These are phyloP conservation scores for Hylaeus volcanicus DNA, from an alignment of 1,140 invertebrate species.

Conservation along the genomic window DNA sequence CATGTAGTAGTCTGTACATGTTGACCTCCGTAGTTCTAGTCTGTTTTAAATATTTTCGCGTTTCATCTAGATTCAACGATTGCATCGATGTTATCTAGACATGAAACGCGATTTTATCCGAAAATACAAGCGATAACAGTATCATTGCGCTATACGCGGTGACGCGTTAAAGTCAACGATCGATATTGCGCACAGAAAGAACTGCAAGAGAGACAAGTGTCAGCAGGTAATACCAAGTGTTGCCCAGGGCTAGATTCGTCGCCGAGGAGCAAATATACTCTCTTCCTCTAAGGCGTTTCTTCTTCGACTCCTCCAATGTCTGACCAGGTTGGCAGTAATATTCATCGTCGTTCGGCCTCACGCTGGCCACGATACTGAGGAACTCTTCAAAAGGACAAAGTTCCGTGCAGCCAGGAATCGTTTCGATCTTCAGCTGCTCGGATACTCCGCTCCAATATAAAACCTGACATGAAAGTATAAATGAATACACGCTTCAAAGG, in stretches of 20 bases:
- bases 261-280: constrained; percentile 30
- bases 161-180: not conserved
- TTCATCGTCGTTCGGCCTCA: constrained; percentile 71
- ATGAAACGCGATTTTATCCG: not conserved
- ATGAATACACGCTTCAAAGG: not conserved
- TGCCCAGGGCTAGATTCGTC: not conserved
- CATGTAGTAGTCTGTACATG: too few relatives aligned
- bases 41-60: not conserved
- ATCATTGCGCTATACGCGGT: not conserved
- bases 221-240: constrained; percentile 6
- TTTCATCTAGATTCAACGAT: not conserved
- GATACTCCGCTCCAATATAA: constrained; percentile 71
- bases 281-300: not conserved
- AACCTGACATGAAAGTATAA: constrained; percentile 56
- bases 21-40: too few relatives aligned
- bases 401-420: constrained; percentile 71
- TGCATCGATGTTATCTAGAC: not conserved
- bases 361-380: constrained; percentile 66
- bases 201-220: constrained; percentile 8
- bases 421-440: constrained; percentile 64
- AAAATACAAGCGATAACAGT: not conserved
- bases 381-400: constrained; percentile 73
- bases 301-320: not conserved
- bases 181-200: not conserved
- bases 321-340: constrained; percentile 53